Evolutionary conservation across 2,888 invertebrate genomes (phyloP), one percentile per base, ranked within the genome.

Genomic region (Carabus problematicus): DNA sequence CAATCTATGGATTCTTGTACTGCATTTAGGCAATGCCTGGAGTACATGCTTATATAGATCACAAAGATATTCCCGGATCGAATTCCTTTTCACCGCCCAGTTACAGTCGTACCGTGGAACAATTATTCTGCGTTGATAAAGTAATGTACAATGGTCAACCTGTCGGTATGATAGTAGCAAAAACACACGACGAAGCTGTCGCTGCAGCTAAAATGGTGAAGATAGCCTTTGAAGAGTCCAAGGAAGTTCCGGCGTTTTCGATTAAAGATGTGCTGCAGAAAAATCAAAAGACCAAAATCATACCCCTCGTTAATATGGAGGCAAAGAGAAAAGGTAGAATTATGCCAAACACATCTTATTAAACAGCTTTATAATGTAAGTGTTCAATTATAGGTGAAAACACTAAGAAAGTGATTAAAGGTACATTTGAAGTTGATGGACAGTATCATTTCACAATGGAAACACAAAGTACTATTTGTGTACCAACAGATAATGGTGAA

Each of bases 361-460:
- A 29, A 3, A 3, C 6, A 3, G 29, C 2, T 29, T 29, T 6
- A 29, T 29, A 3, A 29, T 29, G n/a, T n/a, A n/a, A n/a, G n/a
- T 29, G 29, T 29, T 29, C 3, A 29, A 3, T 29, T 29, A 61
- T 59, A 77, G 79, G 78, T 3, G 78, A 72, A 0, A 77, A 86
- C 70, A 79, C 84, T 1, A 79, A 81, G 43, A 83, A 81, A 71
- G 80, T 85, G 1, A 78, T 88, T n/a, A 86, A 84, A 66, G 90
- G 89, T 0, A 79, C 76, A 16, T 82, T 85, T 43, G 79, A 82
- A 49, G 81, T 85, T n/a, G 88, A 87, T 0, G 78, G 84, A 0
- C 92, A 92, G 76, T 91, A 90, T 78, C 92, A 92, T 79, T 91
- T 86, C 73, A 86, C 88, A 0, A 90, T 92, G 91, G 92, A 92